phyloP scores from a whole-genome alignment of 1,140 invertebrate species.

The Drosophila mayri region DNA sequence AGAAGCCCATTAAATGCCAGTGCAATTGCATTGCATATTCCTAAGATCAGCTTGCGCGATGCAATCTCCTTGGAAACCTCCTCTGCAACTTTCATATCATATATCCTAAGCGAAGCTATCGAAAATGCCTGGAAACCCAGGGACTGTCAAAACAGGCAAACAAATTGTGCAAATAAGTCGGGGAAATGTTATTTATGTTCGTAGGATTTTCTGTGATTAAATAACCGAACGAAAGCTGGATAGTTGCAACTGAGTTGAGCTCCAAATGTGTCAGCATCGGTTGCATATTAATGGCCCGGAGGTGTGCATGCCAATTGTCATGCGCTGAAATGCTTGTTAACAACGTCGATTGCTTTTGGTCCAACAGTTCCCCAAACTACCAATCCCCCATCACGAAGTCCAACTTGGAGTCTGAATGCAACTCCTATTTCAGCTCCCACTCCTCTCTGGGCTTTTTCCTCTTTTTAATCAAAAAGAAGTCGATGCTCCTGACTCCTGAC shows the following conservation, averaged over 20 bases:
- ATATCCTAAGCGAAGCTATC: conserved; percentile 6
- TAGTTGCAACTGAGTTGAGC: conserved; percentile 44
- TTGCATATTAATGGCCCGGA: conserved; percentile 76
- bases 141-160: conserved; percentile 77
- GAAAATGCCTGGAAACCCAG: conserved; percentile 58
- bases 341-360: conserved; percentile 79
- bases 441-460: conserved; percentile 25
- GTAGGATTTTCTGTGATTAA: conserved; percentile 72
- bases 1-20: neutral
- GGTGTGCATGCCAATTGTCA: conserved; percentile 83
- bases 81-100: conserved; percentile 24
- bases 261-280: conserved; percentile 66
- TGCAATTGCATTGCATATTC: neutral
- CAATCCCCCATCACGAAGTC: neutral
- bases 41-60: neutral
- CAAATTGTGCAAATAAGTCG: conserved; percentile 83
- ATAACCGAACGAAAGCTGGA: conserved; percentile 47
- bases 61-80: conserved; percentile 3
- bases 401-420: conserved; percentile 22
- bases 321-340: conserved; percentile 84
- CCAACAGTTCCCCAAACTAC: neutral
- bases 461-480: conserved; percentile 73
- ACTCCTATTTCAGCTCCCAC: conserved; percentile 36
- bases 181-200: conserved; percentile 76
- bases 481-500: conserved; percentile 33